Evolutionary conservation across 2,888 invertebrate genomes (phyloP).

Genomic region (Troilus luridus): DNA sequence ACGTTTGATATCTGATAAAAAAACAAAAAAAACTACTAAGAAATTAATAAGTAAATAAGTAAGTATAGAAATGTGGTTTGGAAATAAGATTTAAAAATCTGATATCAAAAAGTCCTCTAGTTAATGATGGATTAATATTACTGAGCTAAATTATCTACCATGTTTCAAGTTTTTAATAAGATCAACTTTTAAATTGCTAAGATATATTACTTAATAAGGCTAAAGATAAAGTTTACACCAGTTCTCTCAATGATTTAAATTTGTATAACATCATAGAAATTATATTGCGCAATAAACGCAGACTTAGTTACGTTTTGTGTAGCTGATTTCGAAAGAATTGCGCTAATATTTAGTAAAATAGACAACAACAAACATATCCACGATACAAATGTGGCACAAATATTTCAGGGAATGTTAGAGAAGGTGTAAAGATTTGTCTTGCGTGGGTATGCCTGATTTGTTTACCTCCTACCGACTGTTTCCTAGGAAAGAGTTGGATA

Average conservation of each 20-base stretch:
- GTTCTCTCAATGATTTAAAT: not conserved
- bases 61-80: no score
- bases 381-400: not conserved
- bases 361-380: not conserved
- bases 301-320: not conserved
- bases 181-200: not conserved
- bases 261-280: not conserved
- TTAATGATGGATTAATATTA: no score
- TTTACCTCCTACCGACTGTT: conserved; percentile 23
- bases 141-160: no score
- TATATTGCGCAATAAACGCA: not conserved
- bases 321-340: not conserved
- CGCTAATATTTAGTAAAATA: not conserved
- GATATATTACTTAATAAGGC: not conserved
- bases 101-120: no score
- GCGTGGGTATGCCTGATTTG: not conserved
- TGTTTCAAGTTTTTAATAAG: not conserved
- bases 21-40: no score
- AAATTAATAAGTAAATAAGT: no score
- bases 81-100: no score
- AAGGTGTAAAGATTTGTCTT: conserved; percentile 10
- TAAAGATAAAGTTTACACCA: not conserved
- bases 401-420: not conserved
- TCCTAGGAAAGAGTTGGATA: conserved; percentile 19
- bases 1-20: no score